Conservation (phyloP, 2,113 vertebrate genomes). For the Tautogolabrus adspersus region DNA sequence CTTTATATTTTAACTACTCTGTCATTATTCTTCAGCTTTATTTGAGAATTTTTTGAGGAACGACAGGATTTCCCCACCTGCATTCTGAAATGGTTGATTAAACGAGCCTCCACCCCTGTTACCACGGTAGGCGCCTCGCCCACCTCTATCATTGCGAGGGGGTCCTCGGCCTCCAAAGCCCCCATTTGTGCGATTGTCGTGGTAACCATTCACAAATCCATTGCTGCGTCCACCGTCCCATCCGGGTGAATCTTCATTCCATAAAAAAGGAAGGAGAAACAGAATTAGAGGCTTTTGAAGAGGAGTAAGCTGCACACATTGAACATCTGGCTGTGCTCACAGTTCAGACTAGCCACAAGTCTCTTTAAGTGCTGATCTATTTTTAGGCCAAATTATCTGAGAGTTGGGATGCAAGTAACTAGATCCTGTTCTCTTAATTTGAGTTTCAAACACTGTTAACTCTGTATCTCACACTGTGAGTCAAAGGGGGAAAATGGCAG, state of each 20-base stretch:
- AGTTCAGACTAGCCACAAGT: background rate
- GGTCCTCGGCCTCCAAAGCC: conserved; percentile 82
- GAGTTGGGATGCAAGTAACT: conserved; percentile 10
- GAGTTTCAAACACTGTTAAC: background rate
- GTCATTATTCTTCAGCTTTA: conserved; percentile 5
- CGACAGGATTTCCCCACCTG: conserved; percentile 74
- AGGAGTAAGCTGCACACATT: background rate
- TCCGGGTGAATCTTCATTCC: conserved; percentile 80
- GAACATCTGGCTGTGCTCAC: background rate
- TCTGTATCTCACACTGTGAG: background rate
- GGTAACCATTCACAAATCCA: conserved; percentile 88
- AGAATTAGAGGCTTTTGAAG: conserved; percentile 9
- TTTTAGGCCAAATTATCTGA: background rate
- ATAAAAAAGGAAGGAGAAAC: background rate
- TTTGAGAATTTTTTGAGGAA: conserved; percentile 14
- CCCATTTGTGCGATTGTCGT: conserved; percentile 86
- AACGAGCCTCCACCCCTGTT: conserved; percentile 81
- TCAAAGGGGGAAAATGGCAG: no score
- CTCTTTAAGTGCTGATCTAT: conserved; percentile 3
- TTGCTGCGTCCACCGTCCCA: conserved; percentile 84
- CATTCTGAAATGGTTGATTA: conserved; percentile 81
- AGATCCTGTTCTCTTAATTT: background rate
- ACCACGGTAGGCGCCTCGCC: conserved; percentile 79
- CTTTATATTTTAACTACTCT: conserved; percentile 9
- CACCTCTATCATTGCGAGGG: conserved; percentile 85